Percentiles rank a stretch among this genome's conserved stretches.
Conservation (phyloP, 2,797 vertebrate species). For the Valencia hispanica region DNA sequence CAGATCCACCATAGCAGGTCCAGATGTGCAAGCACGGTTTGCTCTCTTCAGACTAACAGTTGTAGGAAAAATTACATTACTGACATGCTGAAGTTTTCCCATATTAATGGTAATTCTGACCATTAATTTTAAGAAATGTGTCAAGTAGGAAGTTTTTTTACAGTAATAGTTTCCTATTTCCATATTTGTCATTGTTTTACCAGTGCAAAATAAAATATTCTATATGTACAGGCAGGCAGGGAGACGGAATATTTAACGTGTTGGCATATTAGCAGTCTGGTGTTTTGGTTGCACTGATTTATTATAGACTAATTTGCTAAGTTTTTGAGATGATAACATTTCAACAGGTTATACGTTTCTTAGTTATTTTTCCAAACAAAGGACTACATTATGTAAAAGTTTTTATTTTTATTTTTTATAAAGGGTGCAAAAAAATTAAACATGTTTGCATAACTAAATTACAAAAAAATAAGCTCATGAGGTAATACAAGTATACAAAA, state of each 20-base stretch:
- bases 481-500: not conserved
- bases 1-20: conserved; percentile 3
- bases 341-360: not conserved
- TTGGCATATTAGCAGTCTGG: not conserved
- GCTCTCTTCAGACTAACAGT: not conserved
- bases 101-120: not conserved
- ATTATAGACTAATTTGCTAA: not conserved
- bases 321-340: not conserved
- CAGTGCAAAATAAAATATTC: not conserved
- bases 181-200: not conserved
- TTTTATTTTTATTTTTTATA: no score
- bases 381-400: not conserved
- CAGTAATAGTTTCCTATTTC: not conserved
- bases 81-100: not conserved
- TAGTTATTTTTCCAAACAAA: not conserved
- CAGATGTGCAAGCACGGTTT: conserved; percentile 4
- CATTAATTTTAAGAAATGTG: not conserved
- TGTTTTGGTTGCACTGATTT: not conserved
- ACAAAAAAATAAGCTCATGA: not conserved
- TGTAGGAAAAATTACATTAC: not conserved
- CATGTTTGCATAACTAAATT: not conserved
- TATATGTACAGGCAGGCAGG: not conserved
- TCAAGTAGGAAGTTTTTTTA: not conserved
- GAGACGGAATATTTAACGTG: not conserved
- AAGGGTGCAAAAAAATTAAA: no score